These are phyloP conservation scores for Trematomus loennbergii DNA, from an alignment of 2,113 vertebrate genomes.

Conservation along the genomic window DNA sequence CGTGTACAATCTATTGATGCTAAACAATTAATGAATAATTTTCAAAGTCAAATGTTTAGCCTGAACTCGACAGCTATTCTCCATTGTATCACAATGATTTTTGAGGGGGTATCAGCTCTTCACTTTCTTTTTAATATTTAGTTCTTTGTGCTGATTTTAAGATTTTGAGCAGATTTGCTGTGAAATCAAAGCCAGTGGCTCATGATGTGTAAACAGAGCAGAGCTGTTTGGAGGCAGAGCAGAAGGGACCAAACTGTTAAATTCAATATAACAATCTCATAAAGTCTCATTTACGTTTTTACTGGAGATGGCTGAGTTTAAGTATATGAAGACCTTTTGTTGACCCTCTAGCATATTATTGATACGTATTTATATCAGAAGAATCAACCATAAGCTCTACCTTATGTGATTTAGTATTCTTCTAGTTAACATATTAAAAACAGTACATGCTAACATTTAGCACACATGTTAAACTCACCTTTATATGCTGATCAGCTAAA, in stretches of 20 bases:
- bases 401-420: too few relatives aligned
- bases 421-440: neutral
- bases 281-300: neutral
- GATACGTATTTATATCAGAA: neutral
- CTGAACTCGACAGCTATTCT: neutral
- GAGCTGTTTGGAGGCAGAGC: constrained; percentile 25
- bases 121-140: neutral
- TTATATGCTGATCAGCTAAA: neutral
- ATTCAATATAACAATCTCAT: constrained; percentile 4
- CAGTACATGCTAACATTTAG: neutral
- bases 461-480: neutral
- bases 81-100: neutral
- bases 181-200: constrained; percentile 25
- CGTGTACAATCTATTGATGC: too few relatives aligned
- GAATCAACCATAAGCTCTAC: neutral
- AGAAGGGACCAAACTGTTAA: constrained; percentile 28
- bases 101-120: neutral
- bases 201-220: constrained; percentile 39
- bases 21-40: neutral
- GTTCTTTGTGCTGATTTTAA: constrained; percentile 21
- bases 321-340: neutral
- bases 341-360: neutral
- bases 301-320: neutral
- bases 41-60: neutral
- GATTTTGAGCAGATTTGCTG: constrained; percentile 38